Percentiles rank a stretch among this genome's conserved stretches.
These are phyloP conservation scores for Drosophila eohydei DNA, from an alignment of 2,888 invertebrate genomes.

Conservation along the genomic window DNA sequence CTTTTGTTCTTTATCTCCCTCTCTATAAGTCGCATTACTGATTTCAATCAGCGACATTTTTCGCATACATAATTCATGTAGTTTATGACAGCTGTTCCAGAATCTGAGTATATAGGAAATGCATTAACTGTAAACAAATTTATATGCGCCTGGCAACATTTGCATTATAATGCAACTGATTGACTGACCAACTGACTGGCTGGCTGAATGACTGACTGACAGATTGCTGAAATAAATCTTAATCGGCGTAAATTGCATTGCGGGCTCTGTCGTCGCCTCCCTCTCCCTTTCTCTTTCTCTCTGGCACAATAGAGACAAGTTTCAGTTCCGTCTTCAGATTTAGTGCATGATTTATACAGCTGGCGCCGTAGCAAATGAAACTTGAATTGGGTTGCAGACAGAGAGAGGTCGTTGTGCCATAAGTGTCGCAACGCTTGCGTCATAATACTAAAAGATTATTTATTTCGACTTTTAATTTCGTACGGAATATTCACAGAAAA, in stretches of 20 bases:
- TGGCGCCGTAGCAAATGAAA: constrained; percentile 42
- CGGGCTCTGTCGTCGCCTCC: not conserved
- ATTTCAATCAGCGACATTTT: constrained; percentile 40
- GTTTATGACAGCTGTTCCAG: constrained; percentile 27
- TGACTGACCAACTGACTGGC: constrained; percentile 24
- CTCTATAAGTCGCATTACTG: constrained; percentile 15
- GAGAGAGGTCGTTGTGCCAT: constrained; percentile 14
- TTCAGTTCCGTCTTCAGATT: constrained; percentile 20
- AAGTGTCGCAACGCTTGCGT: not conserved
- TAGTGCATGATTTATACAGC: constrained; percentile 39
- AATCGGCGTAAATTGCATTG: constrained; percentile 54
- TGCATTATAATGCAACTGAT: constrained; percentile 30
- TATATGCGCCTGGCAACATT: constrained; percentile 37
- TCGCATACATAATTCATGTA: constrained; percentile 27
- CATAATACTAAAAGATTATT: constrained; percentile 8
- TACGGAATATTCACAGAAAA: not conserved
- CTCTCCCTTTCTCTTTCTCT: not conserved
- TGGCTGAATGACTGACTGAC: constrained; percentile 29
- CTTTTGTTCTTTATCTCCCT: constrained; percentile 30
- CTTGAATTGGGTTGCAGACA: constrained; percentile 16
- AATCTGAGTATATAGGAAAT: constrained; percentile 62
- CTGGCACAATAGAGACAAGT: constrained; percentile 23
- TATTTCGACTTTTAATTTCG: not conserved
- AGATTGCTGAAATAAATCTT: constrained; percentile 68
- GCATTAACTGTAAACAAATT: constrained; percentile 43